Conservation (phyloP, 1,140 invertebrate species). For the Druon quercuslanigerum region DNA sequence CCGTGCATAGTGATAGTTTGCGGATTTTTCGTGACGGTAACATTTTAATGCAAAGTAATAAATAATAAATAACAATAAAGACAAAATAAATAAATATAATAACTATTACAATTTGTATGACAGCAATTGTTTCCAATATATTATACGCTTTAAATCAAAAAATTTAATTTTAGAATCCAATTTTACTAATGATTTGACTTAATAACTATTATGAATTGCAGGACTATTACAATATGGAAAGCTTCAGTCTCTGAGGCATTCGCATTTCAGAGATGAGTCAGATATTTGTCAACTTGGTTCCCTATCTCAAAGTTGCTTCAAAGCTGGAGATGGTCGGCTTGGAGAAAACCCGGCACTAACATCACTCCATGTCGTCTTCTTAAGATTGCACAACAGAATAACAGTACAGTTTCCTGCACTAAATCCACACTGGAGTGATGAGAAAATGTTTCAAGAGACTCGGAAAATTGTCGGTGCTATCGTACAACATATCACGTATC, state of each 20-base stretch:
- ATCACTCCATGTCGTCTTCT: slow-evolving; percentile 90
- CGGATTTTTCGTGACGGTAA: slow-evolving; percentile 83
- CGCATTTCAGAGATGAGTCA: slow-evolving; percentile 73
- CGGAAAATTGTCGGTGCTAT: slow-evolving; percentile 88
- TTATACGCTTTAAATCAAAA: no score
- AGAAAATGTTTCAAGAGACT: slow-evolving; percentile 91
- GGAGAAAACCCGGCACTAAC: slow-evolving; percentile 92
- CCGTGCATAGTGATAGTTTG: slow-evolving; percentile 84
- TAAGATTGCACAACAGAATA: slow-evolving; percentile 93
- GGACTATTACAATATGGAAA: slow-evolving; percentile 83
- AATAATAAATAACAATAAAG: background rate
- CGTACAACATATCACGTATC: slow-evolving; percentile 91
- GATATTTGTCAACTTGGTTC: slow-evolving; percentile 82
- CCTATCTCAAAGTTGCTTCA: slow-evolving; percentile 82
- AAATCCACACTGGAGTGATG: slow-evolving; percentile 92
- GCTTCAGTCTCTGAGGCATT: slow-evolving; percentile 76
- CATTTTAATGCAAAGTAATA: background rate
- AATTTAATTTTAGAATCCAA: no score
- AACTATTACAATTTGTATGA: no score
- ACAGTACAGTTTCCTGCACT: slow-evolving; percentile 84
- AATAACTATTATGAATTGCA: slow-evolving; percentile 51
- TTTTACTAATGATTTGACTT: background rate
- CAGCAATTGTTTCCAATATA: no score
- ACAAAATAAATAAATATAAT: no score
- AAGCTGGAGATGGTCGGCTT: slow-evolving; percentile 86